Percentiles rank a stretch among this genome's conserved stretches.
Evolutionary conservation across 2,113 vertebrate species (phyloP).

Genomic region (Choloepus hoffmanni): DNA sequence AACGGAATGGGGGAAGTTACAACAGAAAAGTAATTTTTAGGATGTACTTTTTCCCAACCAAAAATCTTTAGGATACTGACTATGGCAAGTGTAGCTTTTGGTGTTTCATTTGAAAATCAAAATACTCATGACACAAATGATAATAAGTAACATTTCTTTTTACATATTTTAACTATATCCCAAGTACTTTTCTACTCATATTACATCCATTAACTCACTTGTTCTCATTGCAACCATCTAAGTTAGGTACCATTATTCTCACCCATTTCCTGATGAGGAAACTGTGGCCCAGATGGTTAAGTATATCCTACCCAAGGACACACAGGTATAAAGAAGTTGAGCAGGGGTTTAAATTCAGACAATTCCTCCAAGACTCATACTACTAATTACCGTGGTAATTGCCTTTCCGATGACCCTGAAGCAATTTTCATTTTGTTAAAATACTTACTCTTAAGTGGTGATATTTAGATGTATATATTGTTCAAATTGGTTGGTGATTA

Average conservation of each 20-base stretch:
- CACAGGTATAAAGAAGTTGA: no score
- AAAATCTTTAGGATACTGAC: neutral
- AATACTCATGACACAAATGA: neutral
- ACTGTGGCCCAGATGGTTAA: neutral
- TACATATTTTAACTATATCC: no score
- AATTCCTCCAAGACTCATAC: rapidly evolving
- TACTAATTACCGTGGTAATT: rapidly evolving
- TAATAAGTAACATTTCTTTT: neutral
- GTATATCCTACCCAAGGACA: neutral
- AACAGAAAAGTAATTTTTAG: neutral
- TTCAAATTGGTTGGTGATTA: neutral
- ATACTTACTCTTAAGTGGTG: neutral
- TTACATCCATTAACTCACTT: neutral
- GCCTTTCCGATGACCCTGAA: neutral
- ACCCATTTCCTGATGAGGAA: neutral
- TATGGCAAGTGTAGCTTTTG: neutral
- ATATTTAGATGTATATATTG: rapidly evolving
- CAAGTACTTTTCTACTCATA: rapidly evolving
- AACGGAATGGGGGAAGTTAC: neutral
- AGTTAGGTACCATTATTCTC: neutral
- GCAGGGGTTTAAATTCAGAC: neutral
- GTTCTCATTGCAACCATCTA: neutral
- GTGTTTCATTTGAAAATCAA: neutral
- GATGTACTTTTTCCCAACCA: neutral
- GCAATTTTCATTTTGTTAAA: neutral